Percentiles rank a stretch among this genome's conserved stretches.
These are phyloP conservation scores for Hycleus phaleratus DNA, from an alignment of 1,140 invertebrate species.

Conservation along the genomic window DNA sequence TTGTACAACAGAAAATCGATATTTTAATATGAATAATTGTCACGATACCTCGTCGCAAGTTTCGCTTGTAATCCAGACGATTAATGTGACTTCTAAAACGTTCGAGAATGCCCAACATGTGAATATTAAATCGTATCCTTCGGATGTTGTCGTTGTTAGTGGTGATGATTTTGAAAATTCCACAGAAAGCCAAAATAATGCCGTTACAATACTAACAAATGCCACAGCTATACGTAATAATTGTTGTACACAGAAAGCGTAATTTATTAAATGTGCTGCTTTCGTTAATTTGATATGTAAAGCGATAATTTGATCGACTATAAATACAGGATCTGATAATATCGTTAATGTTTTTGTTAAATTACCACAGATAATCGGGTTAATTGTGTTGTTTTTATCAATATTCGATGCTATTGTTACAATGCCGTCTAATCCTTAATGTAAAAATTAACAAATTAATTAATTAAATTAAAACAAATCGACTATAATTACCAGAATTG, in stretches of 20 bases:
- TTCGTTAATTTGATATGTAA: constrained; percentile 25
- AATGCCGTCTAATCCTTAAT: constrained; percentile 5
- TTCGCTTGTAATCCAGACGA: constrained; percentile 19
- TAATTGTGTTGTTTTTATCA: background rate
- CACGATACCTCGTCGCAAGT: constrained; percentile 23
- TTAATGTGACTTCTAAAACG: constrained; percentile 14
- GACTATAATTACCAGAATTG: constrained; percentile 4
- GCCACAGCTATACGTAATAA: constrained; percentile 19
- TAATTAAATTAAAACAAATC: background rate
- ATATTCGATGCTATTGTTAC: background rate
- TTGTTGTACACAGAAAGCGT: constrained; percentile 23
- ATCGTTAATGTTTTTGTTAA: constrained; percentile 5
- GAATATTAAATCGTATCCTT: constrained; percentile 6
- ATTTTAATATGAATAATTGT: background rate
- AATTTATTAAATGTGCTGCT: constrained; percentile 19
- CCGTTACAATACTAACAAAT: constrained; percentile 21
- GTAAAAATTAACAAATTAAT: background rate
- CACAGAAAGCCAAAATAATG: constrained; percentile 19
- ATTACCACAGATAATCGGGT: background rate
- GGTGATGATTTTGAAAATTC: constrained; percentile 13
- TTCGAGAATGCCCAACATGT: constrained; percentile 20
- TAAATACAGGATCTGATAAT: constrained; percentile 8
- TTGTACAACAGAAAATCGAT: too few species aligned
- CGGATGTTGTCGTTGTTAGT: background rate
- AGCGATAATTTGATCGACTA: constrained; percentile 19